These are phyloP conservation scores for Drosophila insularis DNA, from an alignment of 1,140 invertebrate genomes.

Conservation along the genomic window DNA sequence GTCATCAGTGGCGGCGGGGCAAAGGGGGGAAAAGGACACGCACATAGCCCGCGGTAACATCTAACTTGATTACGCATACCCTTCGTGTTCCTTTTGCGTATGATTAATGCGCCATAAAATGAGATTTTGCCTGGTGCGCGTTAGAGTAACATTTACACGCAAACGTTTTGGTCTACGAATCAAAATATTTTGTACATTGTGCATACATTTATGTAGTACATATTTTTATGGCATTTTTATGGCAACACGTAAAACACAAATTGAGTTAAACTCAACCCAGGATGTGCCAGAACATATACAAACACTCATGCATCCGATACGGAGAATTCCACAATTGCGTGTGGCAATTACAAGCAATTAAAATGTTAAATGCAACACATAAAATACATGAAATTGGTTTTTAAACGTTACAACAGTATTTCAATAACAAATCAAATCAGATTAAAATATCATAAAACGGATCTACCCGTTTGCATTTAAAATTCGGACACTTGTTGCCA, in stretches of 20 bases:
- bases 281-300: background rate
- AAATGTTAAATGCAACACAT: constrained; percentile 51
- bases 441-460: background rate
- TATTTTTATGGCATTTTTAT: constrained; percentile 73
- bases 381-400: constrained; percentile 52
- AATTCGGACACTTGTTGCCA: background rate
- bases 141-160: constrained; percentile 58
- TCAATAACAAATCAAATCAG: background rate
- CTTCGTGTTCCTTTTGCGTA: constrained; percentile 18
- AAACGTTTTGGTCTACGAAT: constrained; percentile 30
- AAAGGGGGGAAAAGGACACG: background rate
- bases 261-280: constrained; percentile 53
- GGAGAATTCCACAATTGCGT: constrained; percentile 23
- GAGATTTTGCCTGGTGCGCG: constrained; percentile 32
- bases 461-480: background rate
- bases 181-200: constrained; percentile 39
- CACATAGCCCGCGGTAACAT: constrained; percentile 15
- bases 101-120: constrained; percentile 75
- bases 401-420: constrained; percentile 28
- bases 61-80: constrained; percentile 60
- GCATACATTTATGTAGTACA: background rate
- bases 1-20: constrained; percentile 31
- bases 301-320: background rate
- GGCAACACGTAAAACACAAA: constrained; percentile 73
- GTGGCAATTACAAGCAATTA: constrained; percentile 49